These are phyloP conservation scores for Furcula furcula DNA, from an alignment of 2,888 invertebrate species.

Conservation along the genomic window DNA sequence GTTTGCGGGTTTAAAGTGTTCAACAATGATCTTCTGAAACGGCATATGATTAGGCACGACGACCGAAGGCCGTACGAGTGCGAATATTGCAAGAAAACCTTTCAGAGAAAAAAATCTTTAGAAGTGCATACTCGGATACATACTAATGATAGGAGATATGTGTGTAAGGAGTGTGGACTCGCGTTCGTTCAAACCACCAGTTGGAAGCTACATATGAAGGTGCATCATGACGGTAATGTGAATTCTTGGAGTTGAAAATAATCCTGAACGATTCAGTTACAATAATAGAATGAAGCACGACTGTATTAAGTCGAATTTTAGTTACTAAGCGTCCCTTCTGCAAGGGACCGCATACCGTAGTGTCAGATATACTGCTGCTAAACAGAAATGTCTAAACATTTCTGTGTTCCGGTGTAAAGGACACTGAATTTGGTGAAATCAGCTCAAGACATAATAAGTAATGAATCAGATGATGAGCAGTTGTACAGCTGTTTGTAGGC, in stretches of 20 bases:
- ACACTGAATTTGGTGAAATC: too few species aligned
- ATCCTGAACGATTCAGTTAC: too few species aligned
- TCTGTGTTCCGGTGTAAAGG: too few species aligned
- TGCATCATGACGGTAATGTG: conserved; percentile 63
- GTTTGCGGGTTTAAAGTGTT: conserved; percentile 64
- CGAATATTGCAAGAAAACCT: conserved; percentile 79
- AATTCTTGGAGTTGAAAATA: conserved; percentile 12
- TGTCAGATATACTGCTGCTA: too few species aligned
- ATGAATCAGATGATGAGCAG: too few species aligned
- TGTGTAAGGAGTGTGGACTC: conserved; percentile 69
- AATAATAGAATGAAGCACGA: too few species aligned
- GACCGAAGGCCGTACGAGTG: conserved; percentile 80
- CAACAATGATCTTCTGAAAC: conserved; percentile 66
- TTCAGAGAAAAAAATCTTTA: conserved; percentile 79
- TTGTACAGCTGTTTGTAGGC: too few species aligned
- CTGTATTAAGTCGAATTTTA: too few species aligned
- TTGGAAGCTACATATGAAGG: conserved; percentile 77
- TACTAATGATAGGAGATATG: conserved; percentile 77
- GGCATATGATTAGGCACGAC: conserved; percentile 80
- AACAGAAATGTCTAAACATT: too few species aligned
- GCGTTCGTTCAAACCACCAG: conserved; percentile 82
- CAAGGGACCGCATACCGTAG: too few species aligned
- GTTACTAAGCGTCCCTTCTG: too few species aligned
- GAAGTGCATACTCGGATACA: conserved; percentile 79
- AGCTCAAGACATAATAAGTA: too few species aligned